Evolutionary conservation across 92 coral and sea anemone species (phyloP).

Genomic region (Plumapathes pennacea): DNA sequence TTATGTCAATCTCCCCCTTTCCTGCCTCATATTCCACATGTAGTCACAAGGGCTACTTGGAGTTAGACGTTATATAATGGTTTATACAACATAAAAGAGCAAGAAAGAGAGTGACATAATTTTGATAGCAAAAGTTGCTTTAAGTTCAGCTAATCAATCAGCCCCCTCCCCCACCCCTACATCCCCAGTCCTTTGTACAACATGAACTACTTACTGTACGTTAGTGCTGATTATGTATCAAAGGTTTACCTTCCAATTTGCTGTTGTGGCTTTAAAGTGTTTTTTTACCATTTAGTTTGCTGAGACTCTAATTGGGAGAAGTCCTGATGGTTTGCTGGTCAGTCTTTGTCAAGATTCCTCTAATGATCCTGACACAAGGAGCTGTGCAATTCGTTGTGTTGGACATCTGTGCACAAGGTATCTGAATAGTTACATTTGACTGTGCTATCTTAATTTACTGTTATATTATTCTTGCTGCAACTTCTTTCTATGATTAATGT

Average conservation of each 20-base stretch:
- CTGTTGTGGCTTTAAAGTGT: not conserved
- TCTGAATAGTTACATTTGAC: too few relatives aligned
- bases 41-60: too few relatives aligned
- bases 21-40: not conserved
- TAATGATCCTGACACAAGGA: conserved; percentile 63
- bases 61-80: too few relatives aligned
- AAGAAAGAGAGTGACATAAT: too few relatives aligned
- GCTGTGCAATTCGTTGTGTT: conserved; percentile 74
- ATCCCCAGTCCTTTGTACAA: too few relatives aligned
- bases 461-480: too few relatives aligned
- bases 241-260: not conserved
- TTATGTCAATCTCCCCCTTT: not conserved
- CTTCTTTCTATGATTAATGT: too few relatives aligned
- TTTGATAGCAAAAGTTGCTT: too few relatives aligned
- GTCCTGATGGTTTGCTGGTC: conserved; percentile 69
- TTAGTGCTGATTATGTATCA: not conserved
- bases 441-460: too few relatives aligned
- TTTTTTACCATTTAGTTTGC: conserved; percentile 39
- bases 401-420: conserved; percentile 77
- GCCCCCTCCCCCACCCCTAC: conserved; percentile 1
- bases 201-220: not conserved
- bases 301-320: conserved; percentile 54
- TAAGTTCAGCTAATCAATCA: too few relatives aligned
- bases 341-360: conserved; percentile 29
- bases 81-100: too few relatives aligned